Evolutionary conservation across 2,113 vertebrate species (phyloP), one percentile per base, ranked within the genome.

Genomic region (Zingel zingel): DNA sequence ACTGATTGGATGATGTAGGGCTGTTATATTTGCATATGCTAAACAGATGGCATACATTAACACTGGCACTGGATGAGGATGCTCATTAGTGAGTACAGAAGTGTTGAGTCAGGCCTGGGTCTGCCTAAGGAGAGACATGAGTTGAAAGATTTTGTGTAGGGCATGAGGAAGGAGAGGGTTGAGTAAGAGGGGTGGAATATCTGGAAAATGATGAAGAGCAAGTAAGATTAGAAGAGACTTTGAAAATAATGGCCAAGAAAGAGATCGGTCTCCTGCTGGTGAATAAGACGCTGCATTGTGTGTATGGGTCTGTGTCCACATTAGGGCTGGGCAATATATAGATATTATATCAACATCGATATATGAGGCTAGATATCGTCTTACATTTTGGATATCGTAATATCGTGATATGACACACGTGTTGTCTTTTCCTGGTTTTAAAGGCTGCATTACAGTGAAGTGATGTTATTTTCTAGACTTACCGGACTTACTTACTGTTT

Each of bases 41-140:
- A 73, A 91, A 80, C 23, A n/a, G 65, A 77, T 63, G 65, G 27
- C 53, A 79, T 81, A 27, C 72, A 78, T 82, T 13, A 70, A 74
- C 51, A 59, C 33, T 5, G 33, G 48, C 53, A 6, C 2, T n/a
- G 19, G 68, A 45, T 25, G 65, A 65, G 65, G 63, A 76, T 30
- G 4, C 50, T 82, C 74, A 30, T 77, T 36, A 61, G 76, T 33
- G 33, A 79, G 68, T 2, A 69, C 39, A 63, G 36, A 69, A 47
- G 19, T 39, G 50, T 57, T 79, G 73, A 47, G 62, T 80, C 51
- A 50, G 51, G 2, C 50, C 39, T 59, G 45, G 10, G 10, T 69
- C 11, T 50, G 39, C 54, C 51, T 65, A 12, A 74, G n/a, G 70
- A 48, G 16, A 50, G 23, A 67, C 57, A 16, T 6, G 53, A 74